These are phyloP conservation scores for Lichenostomus cassidix DNA, from an alignment of 2,113 vertebrate species.

Conservation along the genomic window DNA sequence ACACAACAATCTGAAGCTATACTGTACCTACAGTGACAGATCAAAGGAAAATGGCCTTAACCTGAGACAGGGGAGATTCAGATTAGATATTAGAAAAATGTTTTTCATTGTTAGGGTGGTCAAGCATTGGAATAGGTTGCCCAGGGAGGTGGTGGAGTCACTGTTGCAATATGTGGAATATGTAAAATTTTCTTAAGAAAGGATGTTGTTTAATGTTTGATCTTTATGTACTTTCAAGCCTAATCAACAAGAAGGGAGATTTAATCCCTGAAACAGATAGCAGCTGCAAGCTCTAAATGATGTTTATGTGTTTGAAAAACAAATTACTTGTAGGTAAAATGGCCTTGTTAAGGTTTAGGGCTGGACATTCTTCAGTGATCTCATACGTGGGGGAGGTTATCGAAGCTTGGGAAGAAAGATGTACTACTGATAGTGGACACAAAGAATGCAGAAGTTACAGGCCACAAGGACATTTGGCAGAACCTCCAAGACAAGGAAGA, in stretches of 20 bases:
- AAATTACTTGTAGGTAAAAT: neutral
- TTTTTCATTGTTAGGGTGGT: neutral
- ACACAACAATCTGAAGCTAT: neutral
- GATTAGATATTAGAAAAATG: neutral
- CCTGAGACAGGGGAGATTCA: neutral
- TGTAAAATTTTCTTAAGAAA: neutral
- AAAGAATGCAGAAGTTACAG: neutral
- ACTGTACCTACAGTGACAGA: neutral
- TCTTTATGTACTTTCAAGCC: neutral
- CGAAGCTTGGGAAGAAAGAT: neutral
- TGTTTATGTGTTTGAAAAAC: neutral
- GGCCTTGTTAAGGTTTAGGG: neutral
- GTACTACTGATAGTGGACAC: neutral
- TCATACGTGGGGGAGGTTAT: neutral
- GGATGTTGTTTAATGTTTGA: neutral
- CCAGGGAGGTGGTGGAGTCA: neutral
- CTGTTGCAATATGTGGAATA: neutral
- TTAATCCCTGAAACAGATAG: neutral
- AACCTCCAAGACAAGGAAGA: neutral
- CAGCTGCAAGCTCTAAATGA: neutral
- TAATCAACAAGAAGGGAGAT: neutral
- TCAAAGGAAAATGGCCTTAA: neutral
- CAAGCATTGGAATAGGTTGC: neutral
- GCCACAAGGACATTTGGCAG: neutral
- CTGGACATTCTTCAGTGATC: neutral